Base-by-base conservation (phyloP, 2,113 vertebrate species). In the Rhadina sibilatrix region DNA sequence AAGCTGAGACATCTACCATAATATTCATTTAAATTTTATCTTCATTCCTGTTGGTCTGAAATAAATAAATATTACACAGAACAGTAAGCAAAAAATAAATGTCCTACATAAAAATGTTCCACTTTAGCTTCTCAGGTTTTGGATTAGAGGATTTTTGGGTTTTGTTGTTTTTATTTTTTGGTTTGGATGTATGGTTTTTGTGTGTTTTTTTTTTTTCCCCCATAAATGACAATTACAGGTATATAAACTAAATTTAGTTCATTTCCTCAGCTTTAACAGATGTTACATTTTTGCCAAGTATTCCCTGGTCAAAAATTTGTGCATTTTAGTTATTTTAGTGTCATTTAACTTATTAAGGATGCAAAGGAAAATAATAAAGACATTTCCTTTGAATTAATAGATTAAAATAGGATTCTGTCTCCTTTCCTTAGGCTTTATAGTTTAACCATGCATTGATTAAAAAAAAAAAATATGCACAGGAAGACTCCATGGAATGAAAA, bases 241-340 rank as follows among this genome's bases (percentile, higher is more conserved):
- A 25, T 68, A 78, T 59, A 42, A 38, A 17, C 25, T 93, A 75
- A 93, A 75, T 79, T 42, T 38, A 77, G n/a, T 88, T 61, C 28
- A 15, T 85, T 97, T 52, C 13, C 25, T 64, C 25, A 74, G 53
- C 24, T 76, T 50, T 64, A 94, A 79, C 14, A 87, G 44, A 33
- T 87, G 23, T 86, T 82, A 25, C 10, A 6, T 42, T 91, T 95
- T 59, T 61, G 23, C 31, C 18, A 91, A 77, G 35, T 90, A 84
- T 77, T 76, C 78, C 50, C 65, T 15, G 11, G 24, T 50, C 81
- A 86, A 91, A 77, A 17, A 52, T 42, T 54, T 83, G 10, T 70
- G 16, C 59, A 50, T 64, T 72, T 94, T 79, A 42, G 42, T 83
- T 93, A 78, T 93, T 96, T 93, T 61, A 89, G 11, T 25, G 35